Evolutionary conservation across 2,113 vertebrate species (phyloP).

Genomic region (Regulus satrapa): DNA sequence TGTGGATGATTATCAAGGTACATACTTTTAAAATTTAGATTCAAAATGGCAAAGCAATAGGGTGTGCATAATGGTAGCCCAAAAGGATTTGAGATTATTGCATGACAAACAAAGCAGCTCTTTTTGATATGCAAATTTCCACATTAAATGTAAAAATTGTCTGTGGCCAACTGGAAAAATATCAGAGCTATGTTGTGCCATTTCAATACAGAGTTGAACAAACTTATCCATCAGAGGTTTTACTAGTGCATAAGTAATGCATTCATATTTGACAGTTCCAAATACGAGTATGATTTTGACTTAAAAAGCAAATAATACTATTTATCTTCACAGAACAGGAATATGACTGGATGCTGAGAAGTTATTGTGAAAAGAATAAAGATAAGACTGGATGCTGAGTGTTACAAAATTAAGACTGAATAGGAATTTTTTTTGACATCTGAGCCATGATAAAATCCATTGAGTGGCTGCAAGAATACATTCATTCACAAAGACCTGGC

Average conservation of each 20-base stretch:
- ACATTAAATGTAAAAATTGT: background rate
- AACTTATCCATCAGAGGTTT: background rate
- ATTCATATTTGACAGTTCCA: background rate
- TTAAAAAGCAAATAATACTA: background rate
- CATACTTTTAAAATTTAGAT: background rate
- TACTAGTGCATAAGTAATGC: background rate
- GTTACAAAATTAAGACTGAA: background rate
- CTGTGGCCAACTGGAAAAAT: background rate
- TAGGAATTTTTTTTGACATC: background rate
- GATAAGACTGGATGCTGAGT: background rate
- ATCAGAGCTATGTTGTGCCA: background rate
- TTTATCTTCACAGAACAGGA: background rate
- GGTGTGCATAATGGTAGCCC: background rate
- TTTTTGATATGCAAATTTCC: constrained; percentile 29
- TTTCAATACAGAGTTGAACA: background rate
- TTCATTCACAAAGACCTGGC: background rate
- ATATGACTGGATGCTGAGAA: background rate
- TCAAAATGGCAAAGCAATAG: background rate
- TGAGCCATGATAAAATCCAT: background rate
- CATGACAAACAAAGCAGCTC: background rate
- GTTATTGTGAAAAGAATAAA: background rate
- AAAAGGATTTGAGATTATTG: background rate
- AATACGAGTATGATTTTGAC: background rate
- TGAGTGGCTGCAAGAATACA: background rate
- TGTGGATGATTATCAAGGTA: background rate